Conservation (phyloP, 2,797 vertebrate genomes). For the Galaxias olidus region DNA sequence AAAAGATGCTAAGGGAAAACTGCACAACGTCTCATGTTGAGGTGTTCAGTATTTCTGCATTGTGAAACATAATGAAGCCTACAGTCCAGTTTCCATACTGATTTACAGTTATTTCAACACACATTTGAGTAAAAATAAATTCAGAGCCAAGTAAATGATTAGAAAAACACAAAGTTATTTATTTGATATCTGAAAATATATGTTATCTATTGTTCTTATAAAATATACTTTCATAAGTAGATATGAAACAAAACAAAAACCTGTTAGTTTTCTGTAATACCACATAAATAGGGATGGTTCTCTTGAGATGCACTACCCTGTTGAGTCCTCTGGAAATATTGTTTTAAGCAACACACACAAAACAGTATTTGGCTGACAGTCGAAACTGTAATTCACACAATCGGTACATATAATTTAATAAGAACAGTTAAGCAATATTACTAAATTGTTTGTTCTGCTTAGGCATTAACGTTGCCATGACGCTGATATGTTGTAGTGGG, state of each 20-base stretch:
- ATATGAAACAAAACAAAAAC: conserved; percentile 63
- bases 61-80: too few species aligned
- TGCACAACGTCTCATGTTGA: too few species aligned
- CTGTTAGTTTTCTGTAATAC: conserved; percentile 55
- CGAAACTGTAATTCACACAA: conserved; percentile 34
- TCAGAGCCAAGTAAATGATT: background rate
- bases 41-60: too few species aligned
- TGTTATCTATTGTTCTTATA: conserved; percentile 58
- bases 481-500: too few species aligned
- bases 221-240: conserved; percentile 68
- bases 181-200: conserved; percentile 78
- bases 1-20: too few species aligned
- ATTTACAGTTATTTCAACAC: too few species aligned
- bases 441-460: conserved; percentile 6
- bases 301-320: conserved; percentile 65
- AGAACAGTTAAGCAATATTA: conserved; percentile 21
- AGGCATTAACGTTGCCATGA: too few species aligned
- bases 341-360: conserved; percentile 33
- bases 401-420: conserved; percentile 19
- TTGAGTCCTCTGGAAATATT: conserved; percentile 56
- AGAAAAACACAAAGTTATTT: conserved; percentile 68
- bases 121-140: background rate
- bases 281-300: conserved; percentile 72
- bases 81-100: too few species aligned
- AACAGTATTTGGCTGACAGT: conserved; percentile 49